Evolutionary conservation across 2,797 vertebrate genomes (phyloP).

Genomic region (Neopelma chrysocephalum): DNA sequence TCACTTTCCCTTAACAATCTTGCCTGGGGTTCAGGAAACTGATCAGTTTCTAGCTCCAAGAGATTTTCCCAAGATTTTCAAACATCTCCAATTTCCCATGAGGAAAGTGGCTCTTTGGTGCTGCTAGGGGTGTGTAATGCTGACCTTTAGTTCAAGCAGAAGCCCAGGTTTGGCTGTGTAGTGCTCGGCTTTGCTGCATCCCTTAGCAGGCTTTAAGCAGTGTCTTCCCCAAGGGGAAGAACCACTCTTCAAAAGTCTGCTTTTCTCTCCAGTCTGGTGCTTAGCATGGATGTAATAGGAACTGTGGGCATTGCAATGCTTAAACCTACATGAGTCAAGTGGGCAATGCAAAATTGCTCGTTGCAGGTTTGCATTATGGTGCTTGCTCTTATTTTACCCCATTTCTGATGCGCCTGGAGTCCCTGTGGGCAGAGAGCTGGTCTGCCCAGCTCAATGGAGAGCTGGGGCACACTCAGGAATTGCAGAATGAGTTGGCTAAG

Average conservation of each 20-base stretch:
- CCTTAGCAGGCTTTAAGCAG: neutral
- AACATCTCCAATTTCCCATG: neutral
- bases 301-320: neutral
- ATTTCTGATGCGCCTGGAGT: fast-evolving
- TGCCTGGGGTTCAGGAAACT: neutral
- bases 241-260: neutral
- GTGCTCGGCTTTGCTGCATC: fast-evolving
- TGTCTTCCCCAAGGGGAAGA: fast-evolving
- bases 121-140: neutral
- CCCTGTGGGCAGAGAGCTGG: fast-evolving
- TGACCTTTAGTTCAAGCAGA: neutral
- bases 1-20: neutral
- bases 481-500: neutral
- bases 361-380: fast-evolving
- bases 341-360: fast-evolving
- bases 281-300: fast-evolving
- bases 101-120: neutral
- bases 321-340: fast-evolving
- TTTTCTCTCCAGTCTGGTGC: neutral
- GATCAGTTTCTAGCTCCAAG: neutral
- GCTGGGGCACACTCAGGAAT: fast-evolving
- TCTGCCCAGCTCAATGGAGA: neutral
- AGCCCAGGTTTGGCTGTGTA: neutral
- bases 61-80: neutral
- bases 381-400: fast-evolving